A percentile compares a stretch with the other conserved stretches of the same genome.
Evolutionary conservation across 1,140 invertebrate species (phyloP).

Genomic region (Megathymus violae): DNA sequence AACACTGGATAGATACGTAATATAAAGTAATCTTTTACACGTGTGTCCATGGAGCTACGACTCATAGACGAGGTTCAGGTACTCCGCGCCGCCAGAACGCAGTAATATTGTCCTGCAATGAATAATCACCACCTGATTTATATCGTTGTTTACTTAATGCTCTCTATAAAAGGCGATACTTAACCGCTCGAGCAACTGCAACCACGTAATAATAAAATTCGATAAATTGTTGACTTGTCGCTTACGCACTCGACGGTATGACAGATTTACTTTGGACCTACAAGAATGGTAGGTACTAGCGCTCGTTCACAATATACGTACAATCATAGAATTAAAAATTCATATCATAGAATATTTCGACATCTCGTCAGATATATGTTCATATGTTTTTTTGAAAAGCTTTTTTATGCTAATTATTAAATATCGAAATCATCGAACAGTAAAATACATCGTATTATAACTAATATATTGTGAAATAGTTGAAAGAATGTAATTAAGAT

Average conservation of each 20-base stretch:
- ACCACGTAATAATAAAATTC: background rate
- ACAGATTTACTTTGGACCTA: background rate
- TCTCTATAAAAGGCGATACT: constrained; percentile 10
- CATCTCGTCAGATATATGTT: no score
- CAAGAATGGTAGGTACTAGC: no score
- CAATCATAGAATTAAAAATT: no score
- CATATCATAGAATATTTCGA: no score
- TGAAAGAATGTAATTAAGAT: no score
- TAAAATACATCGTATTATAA: no score
- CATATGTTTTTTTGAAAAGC: no score
- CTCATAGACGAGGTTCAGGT: background rate
- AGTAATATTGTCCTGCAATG: constrained; percentile 8
- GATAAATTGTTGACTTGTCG: background rate
- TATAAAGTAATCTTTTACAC: constrained; percentile 2
- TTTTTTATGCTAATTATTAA: no score
- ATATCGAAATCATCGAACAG: no score
- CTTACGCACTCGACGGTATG: background rate
- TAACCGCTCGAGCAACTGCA: background rate
- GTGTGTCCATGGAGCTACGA: background rate
- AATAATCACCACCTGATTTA: constrained; percentile 9
- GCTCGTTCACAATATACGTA: no score
- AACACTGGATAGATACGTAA: no score
- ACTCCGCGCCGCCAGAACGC: background rate
- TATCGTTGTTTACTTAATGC: constrained; percentile 14
- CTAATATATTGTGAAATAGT: no score